Evolutionary conservation across 2,888 invertebrate genomes (phyloP), one percentile per base, ranked within the genome.

Genomic region (Nysson spinosus): DNA sequence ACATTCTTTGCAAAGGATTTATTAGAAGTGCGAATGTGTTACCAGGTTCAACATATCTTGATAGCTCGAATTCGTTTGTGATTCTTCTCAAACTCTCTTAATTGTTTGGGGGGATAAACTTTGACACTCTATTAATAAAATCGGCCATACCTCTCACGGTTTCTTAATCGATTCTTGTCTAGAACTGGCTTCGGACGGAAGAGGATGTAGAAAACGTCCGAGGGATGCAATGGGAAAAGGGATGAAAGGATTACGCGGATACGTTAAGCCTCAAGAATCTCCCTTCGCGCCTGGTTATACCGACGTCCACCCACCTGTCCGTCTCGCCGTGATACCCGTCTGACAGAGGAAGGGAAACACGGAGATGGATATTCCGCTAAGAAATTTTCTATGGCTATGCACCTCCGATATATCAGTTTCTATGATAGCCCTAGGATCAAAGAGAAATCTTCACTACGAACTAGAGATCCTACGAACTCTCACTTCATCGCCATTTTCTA

Each of bases 161-260:
- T n/a, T n/a, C n/a, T n/a, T n/a, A 50, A 52, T 55, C 47, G 54
- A 44, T 39, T 49, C 57, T 70, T 37, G 37, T 54, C 39, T 20
- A 43, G 43, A 42, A 39, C 54, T 28, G 44, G 9, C 40, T 16
- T 19, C 46, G 60, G 62, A 49, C 32, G 47, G 42, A 54, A 63
- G 62, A 43, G 51, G 69, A 52, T 68, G 73, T 63, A 52, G 70
- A 72, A 73, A 63, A 79, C 65, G 79, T 79, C 78, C 73, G 49
- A 55, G 72, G 55, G 57, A 46, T 69, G 82, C 80, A 77, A 79
- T 71, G 78, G 78, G 78, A 80, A 81, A 82, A 79, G 81, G 83
- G 83, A 81, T 82, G 77, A 84, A 83, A 79, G 83, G 84, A 83
- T 84, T 84, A 83, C 68, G 75, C 55, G 77, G 82, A 84, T 81